phyloP scores from a whole-genome alignment of 1,140 invertebrate species.

The Macrobrachium nipponense region DNA sequence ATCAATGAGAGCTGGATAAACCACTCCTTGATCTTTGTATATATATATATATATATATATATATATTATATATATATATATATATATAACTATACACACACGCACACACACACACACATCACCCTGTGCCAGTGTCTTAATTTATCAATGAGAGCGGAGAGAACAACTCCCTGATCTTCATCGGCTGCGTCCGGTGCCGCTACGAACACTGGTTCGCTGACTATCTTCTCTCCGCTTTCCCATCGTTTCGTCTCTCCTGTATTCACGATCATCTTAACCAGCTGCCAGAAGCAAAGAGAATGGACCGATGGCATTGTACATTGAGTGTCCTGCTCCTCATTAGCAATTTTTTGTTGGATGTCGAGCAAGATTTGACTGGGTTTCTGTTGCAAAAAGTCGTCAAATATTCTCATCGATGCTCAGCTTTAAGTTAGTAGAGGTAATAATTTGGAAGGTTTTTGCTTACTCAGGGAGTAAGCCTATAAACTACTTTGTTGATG shows the following conservation, averaged over 20 bases:
- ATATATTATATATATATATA: not conserved
- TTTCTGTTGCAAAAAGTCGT: too few species aligned
- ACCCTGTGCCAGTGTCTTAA: not conserved
- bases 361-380: too few species aligned
- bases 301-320: too few species aligned
- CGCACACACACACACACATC: not conserved
- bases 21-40: too few species aligned
- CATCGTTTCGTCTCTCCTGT: slow-evolving; percentile 28
- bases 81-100: not conserved
- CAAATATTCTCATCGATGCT: too few species aligned
- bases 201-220: slow-evolving; percentile 68
- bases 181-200: slow-evolving; percentile 63
- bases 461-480: too few species aligned
- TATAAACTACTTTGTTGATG: too few species aligned
- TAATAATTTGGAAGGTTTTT: too few species aligned
- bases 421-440: too few species aligned
- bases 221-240: slow-evolving; percentile 24
- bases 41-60: slow-evolving; percentile 8
- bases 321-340: too few species aligned
- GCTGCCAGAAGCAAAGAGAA: not conserved
- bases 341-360: too few species aligned
- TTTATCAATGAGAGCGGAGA: slow-evolving; percentile 32
- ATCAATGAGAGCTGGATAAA: too few species aligned
- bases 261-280: slow-evolving; percentile 45
- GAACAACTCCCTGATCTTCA: slow-evolving; percentile 66